Evolutionary conservation across 2,113 vertebrate species (phyloP).

Genomic region (Sapajus apella): DNA sequence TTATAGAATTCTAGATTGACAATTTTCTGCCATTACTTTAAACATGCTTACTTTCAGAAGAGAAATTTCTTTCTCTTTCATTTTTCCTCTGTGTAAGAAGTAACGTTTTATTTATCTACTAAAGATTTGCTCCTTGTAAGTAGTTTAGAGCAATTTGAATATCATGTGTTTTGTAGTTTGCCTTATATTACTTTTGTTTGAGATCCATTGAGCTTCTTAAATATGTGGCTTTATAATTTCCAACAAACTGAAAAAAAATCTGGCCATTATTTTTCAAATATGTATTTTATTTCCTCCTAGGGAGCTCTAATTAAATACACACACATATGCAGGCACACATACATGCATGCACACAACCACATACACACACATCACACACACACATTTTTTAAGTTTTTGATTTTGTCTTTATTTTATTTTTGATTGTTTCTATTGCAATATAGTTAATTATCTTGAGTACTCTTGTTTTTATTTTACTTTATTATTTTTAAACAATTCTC

Average conservation of each 20-base stretch:
- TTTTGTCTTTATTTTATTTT: not conserved
- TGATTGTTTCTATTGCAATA: not conserved
- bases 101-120: not conserved
- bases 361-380: not conserved
- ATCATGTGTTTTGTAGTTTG: not conserved
- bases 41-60: not conserved
- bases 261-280: not conserved
- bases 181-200: not conserved
- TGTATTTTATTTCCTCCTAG: not conserved
- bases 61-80: not conserved
- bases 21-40: not conserved
- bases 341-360: too few relatives aligned
- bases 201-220: not conserved
- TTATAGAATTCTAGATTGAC: not conserved
- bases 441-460: too few relatives aligned
- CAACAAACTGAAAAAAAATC: not conserved
- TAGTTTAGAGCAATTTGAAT: not conserved
- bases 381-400: not conserved
- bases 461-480: too few relatives aligned
- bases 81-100: not conserved
- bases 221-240: slow-evolving; percentile 13
- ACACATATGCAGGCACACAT: not conserved
- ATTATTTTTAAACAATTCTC: too few relatives aligned
- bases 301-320: not conserved
- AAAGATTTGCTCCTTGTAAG: not conserved